phyloP scores from a whole-genome alignment of 2,797 vertebrate genomes.

The Paramormyrops hopkinsi region DNA sequence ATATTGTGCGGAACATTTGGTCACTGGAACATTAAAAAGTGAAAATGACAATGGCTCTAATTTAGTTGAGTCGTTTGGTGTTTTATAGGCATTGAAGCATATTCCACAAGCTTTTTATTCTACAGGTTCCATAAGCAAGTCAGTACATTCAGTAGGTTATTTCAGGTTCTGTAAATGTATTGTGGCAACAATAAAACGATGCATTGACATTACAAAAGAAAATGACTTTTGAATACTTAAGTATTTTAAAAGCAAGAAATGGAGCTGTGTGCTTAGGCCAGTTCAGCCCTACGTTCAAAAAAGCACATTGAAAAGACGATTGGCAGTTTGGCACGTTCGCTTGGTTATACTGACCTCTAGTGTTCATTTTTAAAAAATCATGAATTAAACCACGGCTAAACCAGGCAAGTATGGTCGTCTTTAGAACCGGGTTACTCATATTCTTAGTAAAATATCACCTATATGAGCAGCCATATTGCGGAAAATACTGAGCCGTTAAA shows the following conservation, averaged over 20 bases:
- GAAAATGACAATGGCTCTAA: background rate
- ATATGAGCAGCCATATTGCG: background rate
- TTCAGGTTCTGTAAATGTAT: background rate
- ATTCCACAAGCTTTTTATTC: background rate
- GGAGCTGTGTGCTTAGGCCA: background rate
- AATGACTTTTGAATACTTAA: background rate
- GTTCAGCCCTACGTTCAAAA: background rate
- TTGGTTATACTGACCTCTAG: conserved; percentile 38
- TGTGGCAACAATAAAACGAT: background rate
- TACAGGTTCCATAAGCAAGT: background rate
- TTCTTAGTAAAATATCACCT: background rate
- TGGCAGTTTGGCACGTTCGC: background rate
- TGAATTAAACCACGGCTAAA: background rate
- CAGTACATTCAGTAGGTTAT: background rate
- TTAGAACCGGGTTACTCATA: background rate
- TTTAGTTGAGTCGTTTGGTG: background rate
- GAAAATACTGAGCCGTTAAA: background rate
- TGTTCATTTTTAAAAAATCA: conserved; percentile 27
- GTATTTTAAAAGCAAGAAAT: background rate
- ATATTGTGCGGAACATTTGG: background rate
- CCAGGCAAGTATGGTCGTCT: background rate
- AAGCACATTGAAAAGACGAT: background rate
- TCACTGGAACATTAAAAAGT: background rate
- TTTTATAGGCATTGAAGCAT: background rate
- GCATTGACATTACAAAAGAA: background rate